phyloP scores from a whole-genome alignment of 2,113 vertebrate species.

The Calcarius ornatus region DNA sequence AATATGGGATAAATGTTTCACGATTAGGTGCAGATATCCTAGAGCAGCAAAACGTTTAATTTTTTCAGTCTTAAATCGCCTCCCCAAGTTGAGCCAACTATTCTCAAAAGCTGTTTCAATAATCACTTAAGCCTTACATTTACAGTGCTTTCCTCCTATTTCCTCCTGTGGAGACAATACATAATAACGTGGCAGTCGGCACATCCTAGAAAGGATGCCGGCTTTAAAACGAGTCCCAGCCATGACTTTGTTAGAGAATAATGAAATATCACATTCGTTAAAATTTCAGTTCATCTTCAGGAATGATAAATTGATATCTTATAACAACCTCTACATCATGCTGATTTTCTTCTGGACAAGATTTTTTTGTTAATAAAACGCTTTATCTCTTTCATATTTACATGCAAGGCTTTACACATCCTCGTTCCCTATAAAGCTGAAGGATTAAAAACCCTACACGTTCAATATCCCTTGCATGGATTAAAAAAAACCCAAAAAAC shows the following conservation, averaged over 20 bases:
- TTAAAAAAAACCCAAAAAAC: neutral
- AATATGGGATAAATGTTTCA: neutral
- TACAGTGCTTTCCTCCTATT: slow-evolving; percentile 16
- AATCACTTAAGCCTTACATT: slow-evolving; percentile 6
- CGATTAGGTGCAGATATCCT: neutral
- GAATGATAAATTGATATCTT: slow-evolving; percentile 44
- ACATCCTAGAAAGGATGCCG: neutral
- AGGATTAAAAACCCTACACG: neutral
- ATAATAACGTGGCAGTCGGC: slow-evolving; percentile 49
- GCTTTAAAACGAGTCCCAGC: neutral
- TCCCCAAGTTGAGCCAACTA: neutral
- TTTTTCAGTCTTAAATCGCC: neutral
- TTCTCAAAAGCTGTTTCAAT: neutral
- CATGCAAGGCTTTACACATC: neutral
- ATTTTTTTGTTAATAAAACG: neutral
- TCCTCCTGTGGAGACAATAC: slow-evolving; percentile 12
- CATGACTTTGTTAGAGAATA: neutral
- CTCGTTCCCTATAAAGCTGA: neutral
- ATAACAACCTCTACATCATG: neutral
- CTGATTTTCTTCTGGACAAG: neutral
- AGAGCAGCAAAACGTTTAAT: neutral
- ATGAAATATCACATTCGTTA: slow-evolving; percentile 15
- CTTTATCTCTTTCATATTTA: neutral
- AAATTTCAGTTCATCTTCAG: slow-evolving; percentile 26
- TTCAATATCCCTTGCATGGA: neutral